Evolutionary conservation across 2,888 invertebrate species (phyloP).

Genomic region (Perizoma affinitatum): DNA sequence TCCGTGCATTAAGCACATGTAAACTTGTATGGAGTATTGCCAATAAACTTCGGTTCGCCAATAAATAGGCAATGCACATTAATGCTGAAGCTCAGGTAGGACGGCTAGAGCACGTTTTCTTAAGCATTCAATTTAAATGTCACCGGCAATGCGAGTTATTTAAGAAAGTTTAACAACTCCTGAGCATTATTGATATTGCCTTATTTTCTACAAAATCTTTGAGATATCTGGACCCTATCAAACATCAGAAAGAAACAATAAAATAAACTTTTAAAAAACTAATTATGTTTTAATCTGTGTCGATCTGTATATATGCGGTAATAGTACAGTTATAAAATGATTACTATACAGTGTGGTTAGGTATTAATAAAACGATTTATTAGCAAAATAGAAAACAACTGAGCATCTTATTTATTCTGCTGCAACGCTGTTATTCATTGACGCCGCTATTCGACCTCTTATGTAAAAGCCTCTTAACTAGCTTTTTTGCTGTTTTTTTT

Average conservation of each 20-base stretch:
- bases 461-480: no score
- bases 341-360: neutral
- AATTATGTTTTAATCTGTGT: neutral
- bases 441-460: no score
- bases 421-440: no score
- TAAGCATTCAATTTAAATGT: neutral
- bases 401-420: no score
- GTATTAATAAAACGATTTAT: no score
- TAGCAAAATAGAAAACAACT: no score
- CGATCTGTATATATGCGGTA: no score
- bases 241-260: no score
- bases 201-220: neutral
- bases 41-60: conserved; percentile 67
- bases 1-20: conserved; percentile 67
- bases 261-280: no score
- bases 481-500: no score
- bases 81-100: neutral
- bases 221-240: no score
- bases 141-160: neutral
- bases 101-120: conserved; percentile 4
- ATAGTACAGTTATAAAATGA: neutral
- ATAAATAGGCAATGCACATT: conserved; percentile 12
- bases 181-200: neutral
- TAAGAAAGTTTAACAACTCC: neutral
- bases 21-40: conserved; percentile 68